A percentile compares a stretch with the other conserved stretches of the same genome.
Conservation (phyloP, 2,888 invertebrate genomes). For the Conchocele bisecta region DNA sequence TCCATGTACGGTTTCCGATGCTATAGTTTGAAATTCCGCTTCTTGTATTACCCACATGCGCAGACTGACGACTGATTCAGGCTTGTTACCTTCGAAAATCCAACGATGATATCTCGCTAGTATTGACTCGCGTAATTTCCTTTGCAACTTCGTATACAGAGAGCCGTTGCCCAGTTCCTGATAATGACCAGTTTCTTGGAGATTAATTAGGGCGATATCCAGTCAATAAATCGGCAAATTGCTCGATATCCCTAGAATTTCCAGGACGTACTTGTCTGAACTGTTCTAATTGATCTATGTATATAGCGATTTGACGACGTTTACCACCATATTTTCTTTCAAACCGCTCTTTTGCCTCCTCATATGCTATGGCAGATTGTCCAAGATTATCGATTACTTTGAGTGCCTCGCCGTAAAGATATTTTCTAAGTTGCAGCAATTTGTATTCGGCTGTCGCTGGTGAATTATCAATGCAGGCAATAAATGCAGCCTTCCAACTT, state of each 20-base stretch:
- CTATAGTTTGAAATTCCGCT: constrained; percentile 16
- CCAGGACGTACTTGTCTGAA: constrained; percentile 17
- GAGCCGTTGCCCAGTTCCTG: constrained; percentile 28
- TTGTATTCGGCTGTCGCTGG: constrained; percentile 45
- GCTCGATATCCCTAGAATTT: constrained; percentile 21
- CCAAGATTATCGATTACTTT: constrained; percentile 33
- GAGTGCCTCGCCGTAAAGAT: constrained; percentile 36
- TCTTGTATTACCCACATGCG: constrained; percentile 12
- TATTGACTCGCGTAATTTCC: constrained; percentile 22
- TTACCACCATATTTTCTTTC: constrained; percentile 34
- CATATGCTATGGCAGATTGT: constrained; percentile 31
- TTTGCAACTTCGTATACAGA: no score
- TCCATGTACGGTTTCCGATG: constrained; percentile 22
- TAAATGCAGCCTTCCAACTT: constrained; percentile 38
- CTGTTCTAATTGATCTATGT: constrained; percentile 28
- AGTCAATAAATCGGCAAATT: constrained; percentile 38
- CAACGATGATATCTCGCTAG: constrained; percentile 23
- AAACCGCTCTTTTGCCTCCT: constrained; percentile 34
- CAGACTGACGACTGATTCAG: constrained; percentile 4
- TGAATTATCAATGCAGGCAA: constrained; percentile 39
- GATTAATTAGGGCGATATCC: constrained; percentile 37
- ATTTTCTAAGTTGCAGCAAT: constrained; percentile 46
- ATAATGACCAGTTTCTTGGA: constrained; percentile 20
- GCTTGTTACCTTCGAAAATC: constrained; percentile 12
- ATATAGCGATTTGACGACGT: constrained; percentile 11